phyloP scores from a whole-genome alignment of 2,113 vertebrate species.

The Rallus limicola region DNA sequence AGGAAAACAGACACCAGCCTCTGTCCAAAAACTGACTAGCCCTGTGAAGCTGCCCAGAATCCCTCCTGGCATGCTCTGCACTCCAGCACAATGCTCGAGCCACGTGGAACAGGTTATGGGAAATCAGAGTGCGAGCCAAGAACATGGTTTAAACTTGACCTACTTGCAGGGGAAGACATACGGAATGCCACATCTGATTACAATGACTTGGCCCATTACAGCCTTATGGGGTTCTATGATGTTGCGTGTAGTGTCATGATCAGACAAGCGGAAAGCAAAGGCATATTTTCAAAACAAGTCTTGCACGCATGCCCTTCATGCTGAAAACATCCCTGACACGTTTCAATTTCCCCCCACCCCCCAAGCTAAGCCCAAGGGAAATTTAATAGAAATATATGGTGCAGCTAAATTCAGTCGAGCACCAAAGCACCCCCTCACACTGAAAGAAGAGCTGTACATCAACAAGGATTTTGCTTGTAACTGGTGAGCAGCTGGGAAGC shows the following conservation, averaged over 20 bases:
- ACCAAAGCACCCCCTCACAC: not conserved
- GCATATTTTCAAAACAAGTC: constrained; percentile 77
- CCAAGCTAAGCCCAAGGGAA: not conserved
- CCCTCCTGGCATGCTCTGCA: not conserved
- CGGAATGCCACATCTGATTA: constrained; percentile 84
- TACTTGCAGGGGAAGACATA: constrained; percentile 83
- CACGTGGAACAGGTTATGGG: constrained; percentile 59
- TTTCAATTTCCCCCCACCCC: not conserved
- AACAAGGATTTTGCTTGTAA: not conserved
- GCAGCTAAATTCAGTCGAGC: not conserved
- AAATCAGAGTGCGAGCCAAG: constrained; percentile 56
- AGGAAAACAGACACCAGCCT: not conserved
- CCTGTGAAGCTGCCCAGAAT: constrained; percentile 26
- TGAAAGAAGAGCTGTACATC: not conserved
- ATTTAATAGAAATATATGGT: not conserved
- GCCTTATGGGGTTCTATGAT: constrained; percentile 79
- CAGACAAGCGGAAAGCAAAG: constrained; percentile 83
- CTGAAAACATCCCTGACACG: constrained; percentile 38
- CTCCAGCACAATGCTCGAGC: not conserved
- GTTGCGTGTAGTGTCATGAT: constrained; percentile 55
- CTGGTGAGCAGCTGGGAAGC: not conserved
- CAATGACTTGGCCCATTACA: constrained; percentile 70
- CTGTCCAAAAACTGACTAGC: not conserved
- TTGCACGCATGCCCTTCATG: constrained; percentile 64
- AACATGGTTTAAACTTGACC: constrained; percentile 84